A percentile compares a stretch with the other conserved stretches of the same genome.
These are phyloP conservation scores for Mormyrops boulengeri DNA, from an alignment of 2,797 vertebrate species.

Conservation along the genomic window DNA sequence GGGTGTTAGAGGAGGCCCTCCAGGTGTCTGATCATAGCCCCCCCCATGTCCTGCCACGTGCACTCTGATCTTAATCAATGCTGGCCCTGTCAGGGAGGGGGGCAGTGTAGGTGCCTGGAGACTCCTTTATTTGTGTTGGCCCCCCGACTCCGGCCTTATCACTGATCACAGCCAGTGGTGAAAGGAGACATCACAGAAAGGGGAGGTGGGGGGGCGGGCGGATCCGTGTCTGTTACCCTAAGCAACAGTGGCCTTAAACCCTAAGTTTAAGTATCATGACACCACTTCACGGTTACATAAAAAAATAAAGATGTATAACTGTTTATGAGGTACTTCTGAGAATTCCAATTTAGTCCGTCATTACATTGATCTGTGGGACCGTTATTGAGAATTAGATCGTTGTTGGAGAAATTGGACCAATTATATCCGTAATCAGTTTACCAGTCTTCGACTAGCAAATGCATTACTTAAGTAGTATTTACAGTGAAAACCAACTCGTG, in stretches of 20 bases:
- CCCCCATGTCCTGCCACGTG: not conserved
- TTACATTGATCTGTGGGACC: not conserved
- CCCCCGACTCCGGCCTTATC: not conserved
- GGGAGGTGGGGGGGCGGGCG: not conserved
- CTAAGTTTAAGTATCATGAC: not conserved
- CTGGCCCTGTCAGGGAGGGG: not conserved
- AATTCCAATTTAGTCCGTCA: not conserved
- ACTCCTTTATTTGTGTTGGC: not conserved
- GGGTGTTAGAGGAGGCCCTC: not conserved
- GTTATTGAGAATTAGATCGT: not conserved
- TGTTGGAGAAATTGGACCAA: not conserved
- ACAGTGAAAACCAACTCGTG: not conserved
- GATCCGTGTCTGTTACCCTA: not conserved
- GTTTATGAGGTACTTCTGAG: constrained; percentile 5
- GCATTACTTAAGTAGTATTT: constrained; percentile 12
- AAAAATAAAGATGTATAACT: not conserved
- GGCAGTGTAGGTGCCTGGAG: not conserved
- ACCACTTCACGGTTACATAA: not conserved
- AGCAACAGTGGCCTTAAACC: not conserved
- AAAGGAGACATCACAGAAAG: not conserved
- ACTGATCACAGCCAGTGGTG: not conserved
- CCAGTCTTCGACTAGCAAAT: not conserved
- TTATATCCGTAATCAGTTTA: constrained; percentile 7
- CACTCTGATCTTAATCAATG: constrained; percentile 5
- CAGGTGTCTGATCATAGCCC: not conserved